phyloP scores from a whole-genome alignment of 2,113 vertebrate species.

The Eurystomus gularis region DNA sequence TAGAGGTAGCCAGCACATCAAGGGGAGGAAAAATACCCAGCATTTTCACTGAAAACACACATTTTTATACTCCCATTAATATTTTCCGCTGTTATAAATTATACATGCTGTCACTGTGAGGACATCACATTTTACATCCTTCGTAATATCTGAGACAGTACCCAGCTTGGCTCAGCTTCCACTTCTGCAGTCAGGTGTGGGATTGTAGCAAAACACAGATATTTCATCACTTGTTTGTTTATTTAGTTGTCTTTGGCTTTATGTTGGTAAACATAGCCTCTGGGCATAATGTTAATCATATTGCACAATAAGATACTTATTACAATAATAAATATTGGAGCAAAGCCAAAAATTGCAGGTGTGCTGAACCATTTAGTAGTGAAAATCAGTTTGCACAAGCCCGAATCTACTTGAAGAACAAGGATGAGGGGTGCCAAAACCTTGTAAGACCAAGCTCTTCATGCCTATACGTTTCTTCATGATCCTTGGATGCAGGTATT shows the following conservation, averaged over 20 bases:
- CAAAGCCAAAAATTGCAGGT: not conserved
- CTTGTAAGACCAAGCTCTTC: not conserved
- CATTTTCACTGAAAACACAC: not conserved
- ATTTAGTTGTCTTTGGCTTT: not conserved
- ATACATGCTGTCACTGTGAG: rapidly evolving
- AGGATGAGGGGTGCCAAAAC: not conserved
- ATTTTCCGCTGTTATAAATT: not conserved
- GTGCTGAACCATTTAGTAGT: not conserved
- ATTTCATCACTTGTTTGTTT: not conserved
- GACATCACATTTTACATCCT: not conserved
- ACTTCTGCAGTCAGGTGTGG: too few species aligned
- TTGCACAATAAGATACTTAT: not conserved
- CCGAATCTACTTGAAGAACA: not conserved
- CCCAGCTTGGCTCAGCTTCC: not conserved
- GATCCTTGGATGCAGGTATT: not conserved
- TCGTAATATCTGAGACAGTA: not conserved
- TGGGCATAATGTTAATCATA: not conserved
- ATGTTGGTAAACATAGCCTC: not conserved
- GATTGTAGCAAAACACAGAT: not conserved
- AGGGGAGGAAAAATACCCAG: rapidly evolving
- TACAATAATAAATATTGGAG: not conserved
- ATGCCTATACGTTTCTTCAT: not conserved
- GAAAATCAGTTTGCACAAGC: not conserved
- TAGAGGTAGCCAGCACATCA: rapidly evolving
- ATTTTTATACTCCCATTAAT: not conserved